Percentiles rank a stretch among this genome's conserved stretches.
phyloP scores from a whole-genome alignment of 2,797 vertebrate species.

The Brotula barbata region DNA sequence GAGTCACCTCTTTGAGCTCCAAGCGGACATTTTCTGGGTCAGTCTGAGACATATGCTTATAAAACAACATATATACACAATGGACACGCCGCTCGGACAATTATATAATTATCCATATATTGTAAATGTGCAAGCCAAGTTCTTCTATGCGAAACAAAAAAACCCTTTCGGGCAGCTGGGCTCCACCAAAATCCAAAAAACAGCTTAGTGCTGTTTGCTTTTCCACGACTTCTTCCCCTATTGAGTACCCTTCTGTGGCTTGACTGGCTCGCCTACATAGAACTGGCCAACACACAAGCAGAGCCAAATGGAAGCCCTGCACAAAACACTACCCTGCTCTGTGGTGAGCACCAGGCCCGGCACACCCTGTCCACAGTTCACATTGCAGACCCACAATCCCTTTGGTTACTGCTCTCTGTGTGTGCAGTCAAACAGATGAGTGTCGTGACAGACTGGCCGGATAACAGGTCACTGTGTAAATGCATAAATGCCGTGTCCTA shows the following conservation, averaged over 20 bases:
- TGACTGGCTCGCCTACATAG: slow-evolving; percentile 53
- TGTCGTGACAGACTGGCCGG: slow-evolving; percentile 31
- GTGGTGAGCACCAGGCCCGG: slow-evolving; percentile 60
- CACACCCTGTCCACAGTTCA: slow-evolving; percentile 65
- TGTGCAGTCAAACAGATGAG: slow-evolving; percentile 20
- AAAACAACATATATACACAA: slow-evolving; percentile 30
- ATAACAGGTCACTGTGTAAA: slow-evolving; percentile 26
- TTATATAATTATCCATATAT: slow-evolving; percentile 30
- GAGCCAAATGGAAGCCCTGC: slow-evolving; percentile 56
- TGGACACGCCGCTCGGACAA: neutral
- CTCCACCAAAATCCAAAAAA: slow-evolving; percentile 54
- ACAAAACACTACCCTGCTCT: slow-evolving; percentile 69
- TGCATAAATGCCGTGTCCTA: slow-evolving; percentile 24
- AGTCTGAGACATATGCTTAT: too few relatives aligned
- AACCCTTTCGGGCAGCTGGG: slow-evolving; percentile 44
- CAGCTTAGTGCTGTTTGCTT: slow-evolving; percentile 64
- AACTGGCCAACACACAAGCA: slow-evolving; percentile 47
- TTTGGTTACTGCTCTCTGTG: slow-evolving; percentile 14
- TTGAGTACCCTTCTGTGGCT: slow-evolving; percentile 64
- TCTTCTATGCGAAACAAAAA: slow-evolving; percentile 44
- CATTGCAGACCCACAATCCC: slow-evolving; percentile 45
- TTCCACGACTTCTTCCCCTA: slow-evolving; percentile 57
- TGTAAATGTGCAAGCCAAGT: slow-evolving; percentile 32
- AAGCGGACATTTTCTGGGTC: too few relatives aligned
- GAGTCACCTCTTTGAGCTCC: too few relatives aligned